Conservation (phyloP, 1,140 invertebrate species). For the Muscidifurax raptorellus region DNA sequence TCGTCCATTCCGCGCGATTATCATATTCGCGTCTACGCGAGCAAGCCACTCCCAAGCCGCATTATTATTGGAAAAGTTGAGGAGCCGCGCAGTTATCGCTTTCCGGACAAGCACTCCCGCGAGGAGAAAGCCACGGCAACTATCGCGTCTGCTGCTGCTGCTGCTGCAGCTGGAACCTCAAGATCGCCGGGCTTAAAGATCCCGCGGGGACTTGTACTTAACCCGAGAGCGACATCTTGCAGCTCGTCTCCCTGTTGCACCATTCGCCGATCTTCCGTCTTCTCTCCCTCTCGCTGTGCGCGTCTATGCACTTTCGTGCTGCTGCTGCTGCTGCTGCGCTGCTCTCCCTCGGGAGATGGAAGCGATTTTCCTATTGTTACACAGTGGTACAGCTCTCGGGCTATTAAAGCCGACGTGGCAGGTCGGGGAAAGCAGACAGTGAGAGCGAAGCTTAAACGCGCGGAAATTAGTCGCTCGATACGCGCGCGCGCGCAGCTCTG, state of each 20-base stretch:
- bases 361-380: constrained; percentile 20
- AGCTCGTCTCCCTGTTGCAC: neutral
- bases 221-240: constrained; percentile 21
- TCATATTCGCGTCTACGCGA: neutral
- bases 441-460: neutral
- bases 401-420: constrained; percentile 3
- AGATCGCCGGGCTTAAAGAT: constrained; percentile 44
- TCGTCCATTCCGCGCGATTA: constrained; percentile 1
- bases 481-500: no score
- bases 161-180: neutral
- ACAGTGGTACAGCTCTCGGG: neutral
- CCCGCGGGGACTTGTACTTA: constrained; percentile 48
- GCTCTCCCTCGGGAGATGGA: neutral
- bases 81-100: constrained; percentile 45
- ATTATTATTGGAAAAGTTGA: constrained; percentile 51
- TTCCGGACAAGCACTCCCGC: constrained; percentile 37
- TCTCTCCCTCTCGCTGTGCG: neutral
- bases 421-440: neutral
- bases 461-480: neutral
- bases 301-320: neutral
- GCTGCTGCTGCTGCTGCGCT: neutral
- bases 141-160: neutral
- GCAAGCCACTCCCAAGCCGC: neutral
- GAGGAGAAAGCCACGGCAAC: neutral
- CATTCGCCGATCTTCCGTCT: constrained; percentile 6